A percentile compares a stretch with the other conserved stretches of the same genome.
Evolutionary conservation across 2,113 vertebrate genomes (phyloP).

Genomic region (Labeo rohita): DNA sequence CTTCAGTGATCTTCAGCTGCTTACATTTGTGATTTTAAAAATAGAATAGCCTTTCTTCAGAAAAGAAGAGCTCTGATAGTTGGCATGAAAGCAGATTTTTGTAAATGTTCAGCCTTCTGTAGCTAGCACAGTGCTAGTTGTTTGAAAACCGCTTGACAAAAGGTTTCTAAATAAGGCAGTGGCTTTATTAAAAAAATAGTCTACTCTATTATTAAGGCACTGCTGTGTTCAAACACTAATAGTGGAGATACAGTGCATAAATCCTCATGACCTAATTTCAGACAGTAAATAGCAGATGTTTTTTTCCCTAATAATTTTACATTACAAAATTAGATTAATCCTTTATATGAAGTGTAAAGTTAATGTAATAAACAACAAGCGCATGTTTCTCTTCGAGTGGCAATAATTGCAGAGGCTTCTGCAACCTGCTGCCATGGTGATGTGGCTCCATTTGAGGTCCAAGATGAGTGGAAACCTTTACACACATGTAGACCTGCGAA

Average conservation of each 20-base stretch:
- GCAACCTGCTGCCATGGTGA: not conserved
- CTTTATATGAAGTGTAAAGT: not conserved
- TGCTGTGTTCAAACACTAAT: not conserved
- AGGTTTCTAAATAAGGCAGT: not conserved
- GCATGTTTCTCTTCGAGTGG: not conserved
- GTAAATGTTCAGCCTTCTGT: not conserved
- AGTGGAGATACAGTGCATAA: not conserved
- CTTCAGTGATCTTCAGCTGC: not conserved
- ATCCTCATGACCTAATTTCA: not conserved
- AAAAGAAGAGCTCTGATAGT: not conserved
- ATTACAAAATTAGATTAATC: not conserved
- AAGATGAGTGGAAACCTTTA: not conserved
- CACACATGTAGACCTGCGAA: not conserved
- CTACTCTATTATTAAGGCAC: not conserved
- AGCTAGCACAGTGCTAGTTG: not conserved
- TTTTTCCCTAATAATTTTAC: not conserved
- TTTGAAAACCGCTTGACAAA: constrained; percentile 2
- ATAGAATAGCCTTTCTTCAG: not conserved
- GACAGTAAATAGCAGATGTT: not conserved
- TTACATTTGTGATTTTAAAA: constrained; percentile 11
- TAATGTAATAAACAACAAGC: not conserved
- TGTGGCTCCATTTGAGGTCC: not conserved
- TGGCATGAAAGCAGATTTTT: not conserved
- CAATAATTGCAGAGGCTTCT: not conserved
- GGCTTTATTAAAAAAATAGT: not conserved